A percentile compares a stretch with the other conserved stretches of the same genome.
Evolutionary conservation across 2,113 vertebrate genomes (phyloP).

Genomic region (Pelecanoides urinatrix): DNA sequence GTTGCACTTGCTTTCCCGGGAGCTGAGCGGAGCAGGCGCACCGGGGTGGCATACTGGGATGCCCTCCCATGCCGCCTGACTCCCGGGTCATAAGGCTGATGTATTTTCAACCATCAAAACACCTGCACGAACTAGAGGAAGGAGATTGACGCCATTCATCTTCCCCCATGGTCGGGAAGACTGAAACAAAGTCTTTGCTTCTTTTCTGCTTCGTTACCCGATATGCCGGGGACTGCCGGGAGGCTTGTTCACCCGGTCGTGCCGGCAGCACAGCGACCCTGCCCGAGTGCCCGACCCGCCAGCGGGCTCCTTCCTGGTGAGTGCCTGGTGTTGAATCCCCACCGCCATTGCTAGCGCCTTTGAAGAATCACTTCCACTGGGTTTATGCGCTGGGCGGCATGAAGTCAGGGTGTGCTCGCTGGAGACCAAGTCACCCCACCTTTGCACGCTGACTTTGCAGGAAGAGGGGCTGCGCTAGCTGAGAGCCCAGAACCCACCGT

Average conservation of each 20-base stretch:
- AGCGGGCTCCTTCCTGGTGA: not conserved
- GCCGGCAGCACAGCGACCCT: not conserved
- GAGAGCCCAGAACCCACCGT: not conserved
- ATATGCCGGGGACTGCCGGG: fast-evolving
- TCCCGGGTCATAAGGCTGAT: not conserved
- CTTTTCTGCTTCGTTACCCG: not conserved
- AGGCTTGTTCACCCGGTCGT: not conserved
- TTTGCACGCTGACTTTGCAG: not conserved
- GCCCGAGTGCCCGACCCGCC: fast-evolving
- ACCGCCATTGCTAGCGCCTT: not conserved
- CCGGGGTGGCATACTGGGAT: fast-evolving
- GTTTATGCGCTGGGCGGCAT: fast-evolving
- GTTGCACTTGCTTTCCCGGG: not conserved
- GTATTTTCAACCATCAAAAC: not conserved
- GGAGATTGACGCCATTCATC: not conserved
- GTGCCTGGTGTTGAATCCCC: not conserved
- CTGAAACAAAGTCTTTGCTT: not conserved
- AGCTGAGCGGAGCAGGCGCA: not conserved
- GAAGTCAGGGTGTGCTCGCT: fast-evolving
- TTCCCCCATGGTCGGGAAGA: not conserved
- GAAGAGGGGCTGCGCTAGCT: not conserved
- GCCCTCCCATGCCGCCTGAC: fast-evolving
- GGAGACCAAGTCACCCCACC: not conserved
- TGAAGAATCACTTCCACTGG: not conserved
- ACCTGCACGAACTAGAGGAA: not conserved